phyloP scores from a whole-genome alignment of 2,888 invertebrate species.

The Meiosimyza decipiens region DNA sequence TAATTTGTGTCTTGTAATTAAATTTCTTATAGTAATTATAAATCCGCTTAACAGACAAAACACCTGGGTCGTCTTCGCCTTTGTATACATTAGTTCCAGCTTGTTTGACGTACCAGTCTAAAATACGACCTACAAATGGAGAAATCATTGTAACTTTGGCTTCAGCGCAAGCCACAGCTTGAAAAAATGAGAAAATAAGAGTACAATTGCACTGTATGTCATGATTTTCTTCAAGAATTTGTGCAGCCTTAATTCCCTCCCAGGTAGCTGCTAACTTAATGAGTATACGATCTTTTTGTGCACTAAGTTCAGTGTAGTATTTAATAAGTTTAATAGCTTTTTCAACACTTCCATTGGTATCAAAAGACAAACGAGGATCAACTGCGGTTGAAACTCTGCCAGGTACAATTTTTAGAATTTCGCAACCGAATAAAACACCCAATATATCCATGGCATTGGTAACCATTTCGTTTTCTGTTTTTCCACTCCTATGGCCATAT shows the following conservation, averaged over 20 bases:
- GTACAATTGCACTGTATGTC: constrained; percentile 99
- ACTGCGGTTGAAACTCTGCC: constrained; percentile 75
- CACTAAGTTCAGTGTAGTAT: constrained; percentile 89
- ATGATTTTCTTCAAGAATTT: constrained; percentile 88
- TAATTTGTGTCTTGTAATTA: constrained; percentile 95
- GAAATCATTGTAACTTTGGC: constrained; percentile 98
- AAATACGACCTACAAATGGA: constrained; percentile 98
- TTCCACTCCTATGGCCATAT: constrained; percentile 73
- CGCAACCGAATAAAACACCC: constrained; percentile 94
- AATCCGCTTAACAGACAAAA: constrained; percentile 91
- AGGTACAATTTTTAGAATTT: constrained; percentile 97
- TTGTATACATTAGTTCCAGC: constrained; percentile 80
- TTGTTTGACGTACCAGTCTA: constrained; percentile 96
- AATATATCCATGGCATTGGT: constrained; percentile 91
- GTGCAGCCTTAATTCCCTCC: constrained; percentile 99
- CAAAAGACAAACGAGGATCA: constrained; percentile 80
- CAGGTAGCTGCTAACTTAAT: constrained; percentile 99
- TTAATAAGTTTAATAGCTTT: constrained; percentile 90
- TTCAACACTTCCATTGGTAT: constrained; percentile 88
- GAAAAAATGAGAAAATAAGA: constrained; percentile 92
- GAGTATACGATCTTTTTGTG: constrained; percentile 90
- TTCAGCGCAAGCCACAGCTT: constrained; percentile 98
- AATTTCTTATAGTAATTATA: constrained; percentile 99
- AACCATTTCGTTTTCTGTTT: constrained; percentile 58
- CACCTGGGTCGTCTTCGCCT: constrained; percentile 93